Percentiles rank a stretch among this genome's conserved stretches.
Evolutionary conservation across 2,797 vertebrate genomes (phyloP).

Genomic region (Tragopan temminckii): DNA sequence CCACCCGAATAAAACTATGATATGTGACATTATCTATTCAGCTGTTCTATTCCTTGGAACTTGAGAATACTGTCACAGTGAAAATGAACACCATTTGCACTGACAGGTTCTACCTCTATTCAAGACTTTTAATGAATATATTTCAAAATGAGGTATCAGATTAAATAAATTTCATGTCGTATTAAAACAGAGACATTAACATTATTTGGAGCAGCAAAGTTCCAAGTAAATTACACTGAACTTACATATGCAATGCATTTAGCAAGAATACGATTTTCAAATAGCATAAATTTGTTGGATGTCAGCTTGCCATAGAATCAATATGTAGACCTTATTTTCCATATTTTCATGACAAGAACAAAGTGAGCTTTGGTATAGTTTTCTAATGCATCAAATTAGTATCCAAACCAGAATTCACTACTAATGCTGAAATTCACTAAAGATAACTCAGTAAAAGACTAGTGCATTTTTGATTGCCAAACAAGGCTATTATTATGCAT

Average conservation of each 20-base stretch:
- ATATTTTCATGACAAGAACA: conserved; percentile 69
- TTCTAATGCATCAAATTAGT: conserved; percentile 62
- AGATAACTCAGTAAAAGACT: conserved; percentile 6
- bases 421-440: conserved; percentile 32
- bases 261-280: conserved; percentile 67
- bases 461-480: conserved; percentile 40
- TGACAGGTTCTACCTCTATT: conserved; percentile 52
- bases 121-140: conserved; percentile 74
- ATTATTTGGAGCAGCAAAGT: conserved; percentile 65
- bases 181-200: conserved; percentile 73
- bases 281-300: conserved; percentile 60
- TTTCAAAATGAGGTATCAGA: conserved; percentile 68
- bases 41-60: conserved; percentile 52
- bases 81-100: conserved; percentile 69
- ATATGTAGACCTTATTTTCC: conserved; percentile 55
- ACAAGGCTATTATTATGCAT: conserved; percentile 42
- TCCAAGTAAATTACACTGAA: conserved; percentile 69
- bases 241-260: conserved; percentile 56
- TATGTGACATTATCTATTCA: conserved; percentile 66
- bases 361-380: conserved; percentile 41
- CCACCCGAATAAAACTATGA: conserved; percentile 41
- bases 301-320: conserved; percentile 47
- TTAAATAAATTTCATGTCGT: conserved; percentile 75
- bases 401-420: conserved; percentile 39
- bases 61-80: conserved; percentile 67